Conservation (phyloP, 2,888 invertebrate genomes). For the Polietes domitor region DNA sequence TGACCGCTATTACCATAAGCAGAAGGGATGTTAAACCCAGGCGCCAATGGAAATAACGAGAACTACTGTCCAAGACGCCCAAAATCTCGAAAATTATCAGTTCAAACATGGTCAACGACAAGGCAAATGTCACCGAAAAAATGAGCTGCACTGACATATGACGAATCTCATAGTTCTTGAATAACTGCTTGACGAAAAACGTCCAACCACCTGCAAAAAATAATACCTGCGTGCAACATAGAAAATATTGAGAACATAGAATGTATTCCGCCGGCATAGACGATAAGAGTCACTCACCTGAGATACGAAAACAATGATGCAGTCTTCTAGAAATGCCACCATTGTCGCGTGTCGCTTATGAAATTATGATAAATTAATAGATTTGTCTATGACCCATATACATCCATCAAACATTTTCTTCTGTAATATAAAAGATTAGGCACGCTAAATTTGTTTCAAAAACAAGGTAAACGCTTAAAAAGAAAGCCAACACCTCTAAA, state of each 20-base stretch:
- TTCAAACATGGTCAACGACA: constrained; percentile 99
- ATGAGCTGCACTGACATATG: constrained; percentile 96
- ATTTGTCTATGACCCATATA: no score
- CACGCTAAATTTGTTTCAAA: no score
- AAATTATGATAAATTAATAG: constrained; percentile 25
- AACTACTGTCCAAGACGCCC: constrained; percentile 95
- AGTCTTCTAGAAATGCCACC: constrained; percentile 93
- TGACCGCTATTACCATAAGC: constrained; percentile 96
- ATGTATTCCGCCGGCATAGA: no score
- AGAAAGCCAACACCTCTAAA: no score
- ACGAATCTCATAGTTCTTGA: constrained; percentile 98
- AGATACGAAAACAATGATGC: constrained; percentile 90
- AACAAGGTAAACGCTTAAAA: no score
- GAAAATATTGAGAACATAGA: constrained; percentile 70
- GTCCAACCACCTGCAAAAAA: constrained; percentile 99
- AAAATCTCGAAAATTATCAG: constrained; percentile 99
- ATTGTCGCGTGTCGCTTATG: no score
- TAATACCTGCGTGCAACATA: no score
- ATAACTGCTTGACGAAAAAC: constrained; percentile 98
- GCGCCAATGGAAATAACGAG: constrained; percentile 90
- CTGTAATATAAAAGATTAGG: no score
- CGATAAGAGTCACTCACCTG: constrained; percentile 83
- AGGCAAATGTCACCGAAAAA: constrained; percentile 96
- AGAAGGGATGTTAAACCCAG: constrained; percentile 94
- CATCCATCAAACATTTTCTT: no score